Base-by-base conservation (phyloP, 2,888 invertebrate species). In the Dascillus cervinus region DNA sequence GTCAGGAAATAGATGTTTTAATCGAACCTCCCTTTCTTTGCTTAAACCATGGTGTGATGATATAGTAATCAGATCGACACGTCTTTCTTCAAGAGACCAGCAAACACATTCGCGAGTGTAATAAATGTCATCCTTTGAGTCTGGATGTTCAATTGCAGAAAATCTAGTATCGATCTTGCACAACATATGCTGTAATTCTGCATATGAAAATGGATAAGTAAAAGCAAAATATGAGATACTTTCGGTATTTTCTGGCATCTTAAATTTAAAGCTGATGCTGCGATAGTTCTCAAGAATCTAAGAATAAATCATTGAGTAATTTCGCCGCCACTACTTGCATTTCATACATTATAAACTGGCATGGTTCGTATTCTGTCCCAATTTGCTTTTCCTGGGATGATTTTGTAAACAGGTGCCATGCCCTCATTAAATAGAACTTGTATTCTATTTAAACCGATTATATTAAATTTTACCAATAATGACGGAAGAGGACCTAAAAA, bases 391-490 rank as follows among this genome's bases (percentile, higher is more conserved):
- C 82, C 82, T 5, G 88, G 89, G 32, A 86, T 60, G 3, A 80
- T 73, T 46, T 79, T 72, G 39, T 72, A 83, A 13, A 89, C 87
- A 0, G 89, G 88, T 12, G 81, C 79, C 88, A 88, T 88, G 22
- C 92, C 92, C 60, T 91, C 89, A 54, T 83, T 83, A 62, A 83
- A 92, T 72, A 92, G 80, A 66, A 89, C 90, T 30, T 82, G 81
- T 68, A 92, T 91, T 47, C 84, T 79, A 65, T 92, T 92, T 44
- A 92, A 66, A 65, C 91, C 90, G 57, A 88, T 79, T 33, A 92
- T 70, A 62, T 89, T 90, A 43, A 92, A 69, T 62, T 83, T 82
- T 47, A 89, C 75, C 50, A 73, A 58, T 26, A 71, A 57, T 8
- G 69, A 70, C 13, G 76, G 66, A 45, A 67, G 64, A 21, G 64